Conservation (phyloP, 2,797 vertebrate species). For the Ispidina picta region DNA sequence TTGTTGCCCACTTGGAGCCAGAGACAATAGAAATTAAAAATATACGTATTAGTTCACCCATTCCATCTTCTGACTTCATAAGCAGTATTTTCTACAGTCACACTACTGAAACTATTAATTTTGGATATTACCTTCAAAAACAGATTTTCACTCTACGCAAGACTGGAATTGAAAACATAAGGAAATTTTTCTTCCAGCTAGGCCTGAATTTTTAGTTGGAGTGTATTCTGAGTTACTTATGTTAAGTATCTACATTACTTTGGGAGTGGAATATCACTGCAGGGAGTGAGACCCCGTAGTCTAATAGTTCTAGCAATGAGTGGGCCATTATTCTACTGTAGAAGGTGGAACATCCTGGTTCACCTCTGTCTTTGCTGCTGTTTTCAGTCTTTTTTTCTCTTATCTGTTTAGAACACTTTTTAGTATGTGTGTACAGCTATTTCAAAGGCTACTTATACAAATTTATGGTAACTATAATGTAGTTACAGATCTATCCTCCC, state of each 20-base stretch:
- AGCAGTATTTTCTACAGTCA: not conserved
- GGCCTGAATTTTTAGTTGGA: not conserved
- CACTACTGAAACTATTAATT: not conserved
- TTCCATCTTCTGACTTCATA: not conserved
- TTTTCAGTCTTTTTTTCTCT: not conserved
- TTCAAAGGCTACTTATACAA: slow-evolving; percentile 46
- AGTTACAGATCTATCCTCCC: not conserved
- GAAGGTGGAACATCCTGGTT: not conserved
- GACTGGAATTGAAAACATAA: not conserved
- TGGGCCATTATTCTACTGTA: not conserved
- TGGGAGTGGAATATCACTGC: not conserved
- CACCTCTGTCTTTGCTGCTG: not conserved
- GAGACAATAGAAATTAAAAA: not conserved
- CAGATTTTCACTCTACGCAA: not conserved
- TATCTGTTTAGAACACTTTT: slow-evolving; percentile 17
- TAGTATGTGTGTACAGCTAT: not conserved
- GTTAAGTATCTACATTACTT: not conserved
- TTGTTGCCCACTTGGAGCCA: not conserved
- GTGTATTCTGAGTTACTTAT: not conserved
- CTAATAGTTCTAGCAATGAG: not conserved
- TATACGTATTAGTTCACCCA: not conserved
- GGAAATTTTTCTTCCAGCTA: not conserved
- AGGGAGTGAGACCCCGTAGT: not conserved
- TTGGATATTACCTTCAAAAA: not conserved
- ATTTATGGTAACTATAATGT: slow-evolving; percentile 17